A percentile compares a stretch with the other conserved stretches of the same genome.
Conservation (phyloP, 1,140 invertebrate species). For the Tachypleus tridentatus region DNA sequence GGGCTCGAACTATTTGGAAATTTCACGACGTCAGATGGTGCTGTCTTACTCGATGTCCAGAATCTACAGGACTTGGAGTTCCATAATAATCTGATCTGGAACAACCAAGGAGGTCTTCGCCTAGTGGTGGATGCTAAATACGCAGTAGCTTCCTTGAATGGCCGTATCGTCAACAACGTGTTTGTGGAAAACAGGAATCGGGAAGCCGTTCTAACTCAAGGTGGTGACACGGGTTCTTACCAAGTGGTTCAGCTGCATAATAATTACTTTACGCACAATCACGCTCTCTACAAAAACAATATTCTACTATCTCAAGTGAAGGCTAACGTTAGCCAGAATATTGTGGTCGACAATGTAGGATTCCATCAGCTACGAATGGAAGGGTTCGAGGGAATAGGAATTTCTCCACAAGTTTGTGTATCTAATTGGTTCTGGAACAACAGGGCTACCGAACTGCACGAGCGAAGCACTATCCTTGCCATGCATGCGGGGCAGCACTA, state of each 20-base stretch:
- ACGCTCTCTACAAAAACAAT: slow-evolving; percentile 59
- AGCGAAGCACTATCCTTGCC: slow-evolving; percentile 78
- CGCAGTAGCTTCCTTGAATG: slow-evolving; percentile 70
- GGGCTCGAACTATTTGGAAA: slow-evolving; percentile 86
- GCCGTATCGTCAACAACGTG: slow-evolving; percentile 76
- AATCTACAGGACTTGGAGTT: slow-evolving; percentile 83
- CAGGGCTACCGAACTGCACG: slow-evolving; percentile 61
- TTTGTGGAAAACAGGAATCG: slow-evolving; percentile 76
- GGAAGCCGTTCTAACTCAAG: slow-evolving; percentile 64
- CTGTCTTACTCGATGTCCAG: slow-evolving; percentile 78
- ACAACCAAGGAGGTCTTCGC: slow-evolving; percentile 74
- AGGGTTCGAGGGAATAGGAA: slow-evolving; percentile 78
- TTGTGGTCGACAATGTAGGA: slow-evolving; percentile 78
- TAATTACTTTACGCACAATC: slow-evolving; percentile 78
- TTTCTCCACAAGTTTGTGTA: slow-evolving; percentile 78
- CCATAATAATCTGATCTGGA: slow-evolving; percentile 74
- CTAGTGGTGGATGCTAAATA: slow-evolving; percentile 75
- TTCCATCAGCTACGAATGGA: slow-evolving; percentile 79
- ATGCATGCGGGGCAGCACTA: slow-evolving; percentile 88
- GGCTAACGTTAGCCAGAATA: slow-evolving; percentile 88
- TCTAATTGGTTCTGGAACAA: slow-evolving; percentile 90
- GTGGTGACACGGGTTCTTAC: slow-evolving; percentile 74
- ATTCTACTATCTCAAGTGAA: slow-evolving; percentile 74
- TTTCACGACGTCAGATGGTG: slow-evolving; percentile 73
- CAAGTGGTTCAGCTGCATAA: slow-evolving; percentile 78